Evolutionary conservation across 1,140 invertebrate genomes (phyloP).

Genomic region (Aphaenogaster ashmeadi): DNA sequence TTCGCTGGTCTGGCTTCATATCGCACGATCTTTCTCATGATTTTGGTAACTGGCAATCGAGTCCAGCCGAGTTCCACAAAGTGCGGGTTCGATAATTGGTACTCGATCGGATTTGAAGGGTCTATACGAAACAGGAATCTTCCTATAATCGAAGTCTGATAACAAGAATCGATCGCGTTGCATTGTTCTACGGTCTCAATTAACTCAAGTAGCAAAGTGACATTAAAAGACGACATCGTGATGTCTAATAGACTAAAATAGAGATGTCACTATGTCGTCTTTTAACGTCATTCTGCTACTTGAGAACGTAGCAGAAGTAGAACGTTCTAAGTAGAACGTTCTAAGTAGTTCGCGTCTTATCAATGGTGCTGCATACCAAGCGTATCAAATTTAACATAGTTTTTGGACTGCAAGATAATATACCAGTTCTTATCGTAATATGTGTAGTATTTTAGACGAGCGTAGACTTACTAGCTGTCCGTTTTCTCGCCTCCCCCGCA

Average conservation of each 20-base stretch:
- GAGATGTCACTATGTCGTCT: no score
- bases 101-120: slow-evolving; percentile 79
- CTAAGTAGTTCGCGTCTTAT: neutral
- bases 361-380: neutral
- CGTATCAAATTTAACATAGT: neutral
- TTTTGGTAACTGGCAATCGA: slow-evolving; percentile 72
- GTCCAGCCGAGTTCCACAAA: slow-evolving; percentile 78
- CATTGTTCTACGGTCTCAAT: slow-evolving; percentile 51
- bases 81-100: slow-evolving; percentile 80
- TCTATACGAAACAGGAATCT: slow-evolving; percentile 75
- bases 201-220: neutral
- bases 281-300: no score
- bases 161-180: slow-evolving; percentile 33
- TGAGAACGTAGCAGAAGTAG: no score
- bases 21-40: slow-evolving; percentile 69
- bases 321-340: neutral
- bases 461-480: neutral
- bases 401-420: neutral
- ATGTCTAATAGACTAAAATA: no score
- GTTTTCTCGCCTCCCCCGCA: slow-evolving; percentile 31
- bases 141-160: slow-evolving; percentile 48
- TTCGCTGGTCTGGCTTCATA: slow-evolving; percentile 69
- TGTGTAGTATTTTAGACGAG: neutral
- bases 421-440: neutral
- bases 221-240: no score